Evolutionary conservation across 1,140 invertebrate species (phyloP).

Genomic region (Solenopsis fugax): DNA sequence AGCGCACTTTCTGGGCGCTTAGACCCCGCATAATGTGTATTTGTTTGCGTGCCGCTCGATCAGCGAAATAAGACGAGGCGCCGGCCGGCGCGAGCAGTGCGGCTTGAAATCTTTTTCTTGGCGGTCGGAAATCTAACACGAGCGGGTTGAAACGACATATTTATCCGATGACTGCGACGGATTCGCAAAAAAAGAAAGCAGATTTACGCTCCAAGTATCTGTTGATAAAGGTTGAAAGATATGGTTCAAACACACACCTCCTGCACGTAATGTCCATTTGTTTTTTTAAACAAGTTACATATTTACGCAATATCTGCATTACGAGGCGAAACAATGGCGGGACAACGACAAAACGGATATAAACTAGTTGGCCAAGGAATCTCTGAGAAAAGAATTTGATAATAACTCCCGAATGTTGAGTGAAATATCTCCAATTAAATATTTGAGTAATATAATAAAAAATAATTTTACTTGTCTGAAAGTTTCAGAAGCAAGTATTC

Average conservation of each 20-base stretch:
- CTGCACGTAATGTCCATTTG: neutral
- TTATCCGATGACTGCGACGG: neutral
- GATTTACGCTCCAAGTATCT: neutral
- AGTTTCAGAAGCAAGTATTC: too few relatives aligned
- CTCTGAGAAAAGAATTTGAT: too few relatives aligned
- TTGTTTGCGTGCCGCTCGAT: constrained; percentile 83
- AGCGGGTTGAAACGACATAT: neutral
- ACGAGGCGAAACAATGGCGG: constrained; percentile 32
- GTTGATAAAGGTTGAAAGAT: neutral
- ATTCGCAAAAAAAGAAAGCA: neutral
- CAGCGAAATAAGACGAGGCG: constrained; percentile 68
- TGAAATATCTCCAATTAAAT: too few relatives aligned
- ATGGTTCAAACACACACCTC: neutral
- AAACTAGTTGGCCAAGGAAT: constrained; percentile 52
- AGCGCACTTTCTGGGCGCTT: constrained; percentile 84
- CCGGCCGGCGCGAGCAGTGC: neutral
- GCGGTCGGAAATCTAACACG: neutral
- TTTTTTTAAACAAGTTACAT: constrained; percentile 8
- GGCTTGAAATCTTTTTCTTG: neutral
- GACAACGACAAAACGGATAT: constrained; percentile 28
- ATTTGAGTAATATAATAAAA: too few relatives aligned
- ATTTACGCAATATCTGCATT: constrained; percentile 50
- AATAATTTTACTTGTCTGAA: too few relatives aligned
- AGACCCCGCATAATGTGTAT: constrained; percentile 83
- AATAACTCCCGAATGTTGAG: too few relatives aligned